phyloP scores from a whole-genome alignment of 2,888 invertebrate genomes.

The Desoria tigrina region DNA sequence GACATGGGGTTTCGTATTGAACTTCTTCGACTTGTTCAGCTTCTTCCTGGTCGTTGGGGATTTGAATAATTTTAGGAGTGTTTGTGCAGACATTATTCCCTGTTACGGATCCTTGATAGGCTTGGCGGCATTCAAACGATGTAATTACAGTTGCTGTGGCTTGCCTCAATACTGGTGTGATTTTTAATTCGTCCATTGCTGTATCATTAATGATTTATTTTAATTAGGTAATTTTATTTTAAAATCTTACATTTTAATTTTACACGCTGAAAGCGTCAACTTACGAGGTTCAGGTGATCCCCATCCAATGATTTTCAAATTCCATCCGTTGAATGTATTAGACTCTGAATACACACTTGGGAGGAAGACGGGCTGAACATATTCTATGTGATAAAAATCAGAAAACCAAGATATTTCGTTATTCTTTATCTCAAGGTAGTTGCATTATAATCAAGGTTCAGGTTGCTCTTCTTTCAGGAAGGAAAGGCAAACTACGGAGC shows the following conservation, averaged over 20 bases:
- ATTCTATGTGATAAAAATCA: constrained; percentile 32
- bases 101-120: constrained; percentile 39
- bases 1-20: constrained; percentile 18
- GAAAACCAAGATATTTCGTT: not conserved
- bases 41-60: not conserved
- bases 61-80: constrained; percentile 19
- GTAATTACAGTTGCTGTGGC: constrained; percentile 41
- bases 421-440: not conserved
- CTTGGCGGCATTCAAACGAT: constrained; percentile 36
- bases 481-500: too few relatives aligned
- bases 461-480: too few relatives aligned
- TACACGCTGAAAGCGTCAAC: too few relatives aligned
- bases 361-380: constrained; percentile 48
- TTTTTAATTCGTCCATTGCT: constrained; percentile 17
- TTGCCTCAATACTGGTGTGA: constrained; percentile 44
- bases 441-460: too few relatives aligned
- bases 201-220: constrained; percentile 1
- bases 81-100: constrained; percentile 47
- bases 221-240: not conserved
- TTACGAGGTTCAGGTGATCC: constrained; percentile 41
- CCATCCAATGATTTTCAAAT: constrained; percentile 45
- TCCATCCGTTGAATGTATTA: constrained; percentile 41
- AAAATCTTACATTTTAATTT: constrained; percentile 5
- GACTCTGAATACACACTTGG: constrained; percentile 44
- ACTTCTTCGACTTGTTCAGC: constrained; percentile 13